A percentile compares a stretch with the other conserved stretches of the same genome.
Evolutionary conservation across 2,888 invertebrate genomes (phyloP).

Genomic region (Smittia sp.): DNA sequence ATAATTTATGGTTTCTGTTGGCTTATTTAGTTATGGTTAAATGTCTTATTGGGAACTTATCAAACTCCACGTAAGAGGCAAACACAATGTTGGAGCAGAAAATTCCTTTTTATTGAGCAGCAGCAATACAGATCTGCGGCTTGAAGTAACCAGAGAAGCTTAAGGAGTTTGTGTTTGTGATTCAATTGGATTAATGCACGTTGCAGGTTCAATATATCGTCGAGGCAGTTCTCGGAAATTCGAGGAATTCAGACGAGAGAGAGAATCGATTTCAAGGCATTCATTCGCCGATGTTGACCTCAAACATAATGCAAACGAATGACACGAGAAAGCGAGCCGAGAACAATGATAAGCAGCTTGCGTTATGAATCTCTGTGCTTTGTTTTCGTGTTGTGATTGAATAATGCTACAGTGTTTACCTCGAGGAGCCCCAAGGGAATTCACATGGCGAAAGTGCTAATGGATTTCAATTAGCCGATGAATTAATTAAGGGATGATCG

Average conservation of each 20-base stretch:
- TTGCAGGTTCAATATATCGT: neutral
- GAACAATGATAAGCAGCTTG: neutral
- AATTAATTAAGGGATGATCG: too few relatives aligned
- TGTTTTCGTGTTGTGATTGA: neutral
- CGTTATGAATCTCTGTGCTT: neutral
- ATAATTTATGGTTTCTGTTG: conserved; percentile 38
- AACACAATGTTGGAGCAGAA: neutral
- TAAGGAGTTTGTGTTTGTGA: neutral
- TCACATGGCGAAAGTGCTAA: too few relatives aligned
- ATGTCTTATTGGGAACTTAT: conserved; percentile 29
- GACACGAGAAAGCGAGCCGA: neutral
- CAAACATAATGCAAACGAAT: neutral
- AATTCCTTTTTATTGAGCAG: neutral
- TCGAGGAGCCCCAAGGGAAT: too few relatives aligned
- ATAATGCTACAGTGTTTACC: neutral
- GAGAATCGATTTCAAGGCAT: conserved; percentile 8
- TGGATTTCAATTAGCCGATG: too few relatives aligned
- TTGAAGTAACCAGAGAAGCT: conserved; percentile 23
- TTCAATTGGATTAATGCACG: conserved; percentile 12
- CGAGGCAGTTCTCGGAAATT: conserved; percentile 9
- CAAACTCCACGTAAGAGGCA: conserved; percentile 14
- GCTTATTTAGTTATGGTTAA: conserved; percentile 33
- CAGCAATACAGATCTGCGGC: neutral
- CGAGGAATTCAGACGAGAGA: neutral
- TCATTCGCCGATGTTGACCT: neutral